These are phyloP conservation scores for Cyclophora albipunctata DNA, from an alignment of 2,888 invertebrate genomes.

Conservation along the genomic window DNA sequence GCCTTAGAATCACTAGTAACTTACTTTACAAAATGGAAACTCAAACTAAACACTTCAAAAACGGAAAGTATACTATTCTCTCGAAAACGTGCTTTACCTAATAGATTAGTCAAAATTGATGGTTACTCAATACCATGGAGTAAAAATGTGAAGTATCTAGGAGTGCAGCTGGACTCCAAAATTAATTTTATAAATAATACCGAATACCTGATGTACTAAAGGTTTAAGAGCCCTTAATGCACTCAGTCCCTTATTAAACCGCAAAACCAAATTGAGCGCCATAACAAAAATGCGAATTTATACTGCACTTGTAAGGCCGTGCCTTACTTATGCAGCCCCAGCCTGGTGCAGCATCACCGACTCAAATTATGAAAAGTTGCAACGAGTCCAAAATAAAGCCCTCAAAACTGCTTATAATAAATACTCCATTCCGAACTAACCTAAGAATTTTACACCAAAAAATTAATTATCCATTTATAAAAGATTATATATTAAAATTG, in stretches of 20 bases:
- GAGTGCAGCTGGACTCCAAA: slow-evolving; percentile 1
- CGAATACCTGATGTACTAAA: slow-evolving; percentile 4
- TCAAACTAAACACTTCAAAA: slow-evolving; percentile 1
- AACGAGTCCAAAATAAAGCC: background rate
- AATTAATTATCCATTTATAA: background rate
- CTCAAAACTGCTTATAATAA: background rate
- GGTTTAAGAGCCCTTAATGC: slow-evolving; percentile 7
- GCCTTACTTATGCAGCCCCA: background rate
- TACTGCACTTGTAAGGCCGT: background rate
- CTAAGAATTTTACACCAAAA: background rate
- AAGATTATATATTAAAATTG: background rate
- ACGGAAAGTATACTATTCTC: slow-evolving; percentile 1
- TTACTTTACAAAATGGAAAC: slow-evolving; percentile 1
- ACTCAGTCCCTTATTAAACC: slow-evolving; percentile 4
- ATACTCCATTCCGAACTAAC: background rate
- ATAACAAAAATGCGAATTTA: background rate
- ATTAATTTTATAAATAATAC: background rate
- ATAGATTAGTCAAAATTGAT: background rate
- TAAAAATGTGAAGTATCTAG: slow-evolving; percentile 1
- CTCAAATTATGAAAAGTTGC: background rate
- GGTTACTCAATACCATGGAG: slow-evolving; percentile 3
- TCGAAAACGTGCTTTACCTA: background rate
- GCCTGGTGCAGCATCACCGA: background rate
- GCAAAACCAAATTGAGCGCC: background rate
- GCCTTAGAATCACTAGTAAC: background rate